Evolutionary conservation across 1,140 invertebrate species (phyloP).

Genomic region (Pseudomyrmex gracilis): DNA sequence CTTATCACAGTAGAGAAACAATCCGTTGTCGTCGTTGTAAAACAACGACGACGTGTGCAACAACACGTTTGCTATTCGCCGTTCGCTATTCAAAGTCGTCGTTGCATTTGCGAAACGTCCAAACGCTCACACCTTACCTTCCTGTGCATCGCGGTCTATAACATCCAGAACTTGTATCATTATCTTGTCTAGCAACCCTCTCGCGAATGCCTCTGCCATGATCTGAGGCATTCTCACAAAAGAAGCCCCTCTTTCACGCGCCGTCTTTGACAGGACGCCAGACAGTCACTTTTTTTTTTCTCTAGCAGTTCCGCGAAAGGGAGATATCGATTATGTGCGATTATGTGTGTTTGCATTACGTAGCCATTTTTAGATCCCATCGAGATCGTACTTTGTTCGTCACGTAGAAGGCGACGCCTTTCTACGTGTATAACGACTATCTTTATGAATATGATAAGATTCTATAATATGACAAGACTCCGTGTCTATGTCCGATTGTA

Average conservation of each 20-base stretch:
- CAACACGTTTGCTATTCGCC: neutral
- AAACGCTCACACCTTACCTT: constrained; percentile 57
- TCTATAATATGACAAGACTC: no score
- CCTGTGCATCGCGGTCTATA: constrained; percentile 45
- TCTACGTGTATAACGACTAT: neutral
- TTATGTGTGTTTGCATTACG: neutral
- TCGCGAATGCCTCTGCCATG: constrained; percentile 71
- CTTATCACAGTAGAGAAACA: neutral
- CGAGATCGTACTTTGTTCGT: constrained; percentile 13
- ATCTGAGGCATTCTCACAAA: constrained; percentile 64
- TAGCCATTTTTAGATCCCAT: neutral
- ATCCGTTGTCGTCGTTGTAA: neutral
- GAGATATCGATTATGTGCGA: constrained; percentile 19
- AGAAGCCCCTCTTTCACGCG: constrained; percentile 41
- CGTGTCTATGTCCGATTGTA: no score
- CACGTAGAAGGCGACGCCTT: neutral
- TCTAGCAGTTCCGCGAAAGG: constrained; percentile 7
- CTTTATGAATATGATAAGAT: neutral
- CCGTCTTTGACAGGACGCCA: constrained; percentile 13
- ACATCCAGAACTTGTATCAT: constrained; percentile 69
- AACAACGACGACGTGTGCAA: constrained; percentile 9
- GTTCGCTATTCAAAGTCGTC: constrained; percentile 31
- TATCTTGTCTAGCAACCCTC: constrained; percentile 70
- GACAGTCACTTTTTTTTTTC: constrained; percentile 42
- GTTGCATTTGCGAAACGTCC: constrained; percentile 4